Evolutionary conservation across 2,888 invertebrate genomes (phyloP), one percentile per base, ranked within the genome.

Genomic region (Empis stercorea): DNA sequence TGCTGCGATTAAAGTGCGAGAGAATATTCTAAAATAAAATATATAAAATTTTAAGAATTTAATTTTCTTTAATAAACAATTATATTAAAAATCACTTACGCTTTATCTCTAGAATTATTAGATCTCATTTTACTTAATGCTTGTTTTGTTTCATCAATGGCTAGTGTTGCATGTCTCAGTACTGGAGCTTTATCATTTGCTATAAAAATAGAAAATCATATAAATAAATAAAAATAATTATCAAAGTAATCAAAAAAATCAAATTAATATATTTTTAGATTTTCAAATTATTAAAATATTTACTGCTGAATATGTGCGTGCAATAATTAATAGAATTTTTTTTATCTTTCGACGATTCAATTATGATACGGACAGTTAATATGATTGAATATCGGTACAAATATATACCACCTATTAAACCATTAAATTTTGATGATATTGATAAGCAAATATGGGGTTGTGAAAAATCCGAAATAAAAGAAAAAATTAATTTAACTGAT

Each of bases 81-180:
- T n/a, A 15, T 14, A 15, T 23, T 30, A 15, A 32, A 20, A 42
- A 2, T 23, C 15, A 70, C 70, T 65, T 63, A 73, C 64, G 68
- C 71, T 61, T 73, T 75, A 57, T 80, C 78, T 52, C 82, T 77
- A 54, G 65, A 68, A 65, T 85, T 89, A 70, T 93, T 93, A 69
- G 85, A 86, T 62, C 94, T 83, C 93, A 95, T 94, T 67, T 92
- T 85, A 57, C 92, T 94, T 56, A 96, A 78, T 48, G 94, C 94
- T 59, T 94, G 94, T 54, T 94, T 94, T 49, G 95, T 95, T 73
- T 95, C 94, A 76, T 95, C 94, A 63, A 96, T 79, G 55, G 95
- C 94, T 73, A 92, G 91, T 61, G 92, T 69, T 48, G 70, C 70
- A 57, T 66, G 68, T 41, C 69, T 62, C 49, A 70, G 57, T 44